These are phyloP conservation scores for Melanitta fusca DNA, from an alignment of 2,797 vertebrate genomes.

Conservation along the genomic window DNA sequence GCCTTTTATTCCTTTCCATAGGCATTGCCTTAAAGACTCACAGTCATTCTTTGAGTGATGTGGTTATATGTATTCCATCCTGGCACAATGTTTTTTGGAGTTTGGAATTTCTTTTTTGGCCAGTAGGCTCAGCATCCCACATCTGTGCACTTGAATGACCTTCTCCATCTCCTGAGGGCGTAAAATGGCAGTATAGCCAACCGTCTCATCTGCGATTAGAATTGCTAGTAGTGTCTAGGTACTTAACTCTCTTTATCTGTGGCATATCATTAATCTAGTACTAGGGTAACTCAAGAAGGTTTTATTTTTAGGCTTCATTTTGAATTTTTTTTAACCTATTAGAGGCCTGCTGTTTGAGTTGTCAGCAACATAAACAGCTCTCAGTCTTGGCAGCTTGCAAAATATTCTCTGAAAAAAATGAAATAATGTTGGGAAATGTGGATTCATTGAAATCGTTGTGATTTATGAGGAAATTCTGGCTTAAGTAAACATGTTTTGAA, in stretches of 20 bases:
- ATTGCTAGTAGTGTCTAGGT: conserved; percentile 8
- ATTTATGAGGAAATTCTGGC: conserved; percentile 1
- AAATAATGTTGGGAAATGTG: background rate
- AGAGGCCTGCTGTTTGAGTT: background rate
- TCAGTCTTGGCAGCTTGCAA: background rate
- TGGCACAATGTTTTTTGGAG: background rate
- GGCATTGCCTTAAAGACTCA: conserved; percentile 3
- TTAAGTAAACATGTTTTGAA: conserved; percentile 17
- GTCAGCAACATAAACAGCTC: background rate
- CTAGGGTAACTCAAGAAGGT: background rate
- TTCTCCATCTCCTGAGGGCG: conserved; percentile 1
- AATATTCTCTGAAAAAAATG: background rate
- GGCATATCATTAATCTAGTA: background rate
- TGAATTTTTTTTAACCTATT: background rate
- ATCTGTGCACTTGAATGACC: conserved; percentile 55
- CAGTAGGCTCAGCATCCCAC: conserved; percentile 4
- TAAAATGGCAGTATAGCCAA: conserved; percentile 49
- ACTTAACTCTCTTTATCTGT: conserved; percentile 15
- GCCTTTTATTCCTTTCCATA: conserved; percentile 44
- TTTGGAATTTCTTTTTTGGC: conserved; percentile 30
- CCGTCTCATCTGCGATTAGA: conserved; percentile 34
- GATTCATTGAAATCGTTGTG: background rate
- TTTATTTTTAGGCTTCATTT: background rate
- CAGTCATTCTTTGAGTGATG: conserved; percentile 35
- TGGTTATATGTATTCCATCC: conserved; percentile 25